These are phyloP conservation scores for Drosophila sp. DNA, from an alignment of 1,140 invertebrate species.

Conservation along the genomic window DNA sequence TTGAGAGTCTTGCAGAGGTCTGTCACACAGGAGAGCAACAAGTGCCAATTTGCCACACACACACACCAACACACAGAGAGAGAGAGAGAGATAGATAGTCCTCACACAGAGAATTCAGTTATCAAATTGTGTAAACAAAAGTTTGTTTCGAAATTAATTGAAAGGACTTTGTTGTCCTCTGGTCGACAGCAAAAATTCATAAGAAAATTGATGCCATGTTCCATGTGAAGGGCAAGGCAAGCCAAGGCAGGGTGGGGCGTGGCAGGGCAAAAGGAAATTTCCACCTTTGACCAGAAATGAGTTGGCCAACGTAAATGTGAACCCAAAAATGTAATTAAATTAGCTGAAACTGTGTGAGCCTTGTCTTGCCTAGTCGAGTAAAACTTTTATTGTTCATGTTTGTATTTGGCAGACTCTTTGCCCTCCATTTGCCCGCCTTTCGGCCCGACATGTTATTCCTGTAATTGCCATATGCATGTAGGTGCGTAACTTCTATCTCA, in stretches of 20 bases:
- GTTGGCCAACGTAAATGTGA: constrained; percentile 34
- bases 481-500: not conserved
- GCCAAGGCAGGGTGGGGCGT: too few species aligned
- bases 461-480: constrained; percentile 57
- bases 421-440: constrained; percentile 8
- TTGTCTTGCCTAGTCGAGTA: constrained; percentile 7
- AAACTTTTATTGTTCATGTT: constrained; percentile 67
- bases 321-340: constrained; percentile 59
- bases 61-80: constrained; percentile 12
- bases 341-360: constrained; percentile 13
- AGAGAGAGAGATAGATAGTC: constrained; percentile 16
- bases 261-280: constrained; percentile 13
- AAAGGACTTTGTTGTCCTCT: constrained; percentile 37
- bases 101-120: constrained; percentile 40
- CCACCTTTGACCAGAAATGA: constrained; percentile 39
- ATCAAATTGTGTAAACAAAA: constrained; percentile 74
- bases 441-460: constrained; percentile 16
- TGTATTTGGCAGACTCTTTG: constrained; percentile 21
- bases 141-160: constrained; percentile 73
- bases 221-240: not conserved
- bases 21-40: constrained; percentile 47
- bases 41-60: constrained; percentile 45
- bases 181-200: constrained; percentile 37
- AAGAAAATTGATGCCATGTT: constrained; percentile 31
- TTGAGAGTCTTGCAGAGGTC: constrained; percentile 17